phyloP scores from a whole-genome alignment of 2,888 invertebrate species.

The Hedychridium roseum region DNA sequence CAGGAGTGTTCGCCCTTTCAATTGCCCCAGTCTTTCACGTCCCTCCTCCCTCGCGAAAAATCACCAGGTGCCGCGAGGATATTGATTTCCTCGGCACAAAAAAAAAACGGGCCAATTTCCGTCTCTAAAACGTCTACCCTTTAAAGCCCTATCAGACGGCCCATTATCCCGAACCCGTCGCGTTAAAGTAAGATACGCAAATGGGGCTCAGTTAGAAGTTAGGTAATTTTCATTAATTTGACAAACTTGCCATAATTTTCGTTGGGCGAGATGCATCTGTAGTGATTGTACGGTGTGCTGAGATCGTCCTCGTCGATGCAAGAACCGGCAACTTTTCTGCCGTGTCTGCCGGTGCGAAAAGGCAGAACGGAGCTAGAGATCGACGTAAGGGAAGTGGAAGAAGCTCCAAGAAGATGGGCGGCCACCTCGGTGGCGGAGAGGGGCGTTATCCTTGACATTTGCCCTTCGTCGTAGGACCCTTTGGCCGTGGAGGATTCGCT shows the following conservation, averaged over 20 bases:
- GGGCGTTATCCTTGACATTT: conserved; percentile 63
- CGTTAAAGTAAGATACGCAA: too few relatives aligned
- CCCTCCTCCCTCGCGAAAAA: neutral
- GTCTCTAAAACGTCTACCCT: too few relatives aligned
- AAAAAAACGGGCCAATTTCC: too few relatives aligned
- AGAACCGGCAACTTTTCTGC: conserved; percentile 50
- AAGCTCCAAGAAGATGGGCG: conserved; percentile 66
- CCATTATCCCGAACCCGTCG: too few relatives aligned
- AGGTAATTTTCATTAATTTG: too few relatives aligned
- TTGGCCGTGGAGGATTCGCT: conserved; percentile 58
- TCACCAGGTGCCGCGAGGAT: too few relatives aligned
- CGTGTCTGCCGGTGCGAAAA: conserved; percentile 52
- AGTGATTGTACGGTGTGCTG: conserved; percentile 79
- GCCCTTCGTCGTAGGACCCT: conserved; percentile 65
- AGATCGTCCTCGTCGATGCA: conserved; percentile 70
- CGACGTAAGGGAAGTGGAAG: conserved; percentile 65
- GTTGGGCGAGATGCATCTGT: conserved; percentile 75
- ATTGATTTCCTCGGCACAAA: too few relatives aligned
- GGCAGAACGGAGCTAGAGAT: conserved; percentile 43
- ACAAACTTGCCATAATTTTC: conserved; percentile 63
- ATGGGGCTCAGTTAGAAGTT: too few relatives aligned
- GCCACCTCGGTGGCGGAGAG: conserved; percentile 67
- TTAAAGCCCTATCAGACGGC: too few relatives aligned
- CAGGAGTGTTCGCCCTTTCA: neutral
- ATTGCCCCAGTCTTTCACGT: neutral